Base-by-base conservation (phyloP, 2,113 vertebrate genomes). In the Nothobranchius furzeri region DNA sequence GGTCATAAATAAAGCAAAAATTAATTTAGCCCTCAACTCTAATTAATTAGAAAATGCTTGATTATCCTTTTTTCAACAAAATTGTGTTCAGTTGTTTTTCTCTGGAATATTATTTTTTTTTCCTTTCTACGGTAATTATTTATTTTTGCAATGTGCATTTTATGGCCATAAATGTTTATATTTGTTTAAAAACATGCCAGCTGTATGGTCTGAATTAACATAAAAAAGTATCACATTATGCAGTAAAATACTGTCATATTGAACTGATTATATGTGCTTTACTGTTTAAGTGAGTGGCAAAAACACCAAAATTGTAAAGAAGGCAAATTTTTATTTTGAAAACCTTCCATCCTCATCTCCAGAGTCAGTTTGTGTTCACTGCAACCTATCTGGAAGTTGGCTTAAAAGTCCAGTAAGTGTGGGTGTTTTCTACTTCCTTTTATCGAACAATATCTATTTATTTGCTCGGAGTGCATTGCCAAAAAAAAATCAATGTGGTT, bases 401-500 rank as follows among this genome's bases (percentile, higher is more conserved):
- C 25, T 71, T 62, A 45, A 5, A 24, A 2, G 0, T 53, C n/a
- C 15, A 60, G 36, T 64, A 62, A 15, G 46, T 35, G 11, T 75
- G 43, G 60, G 60, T 82, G 61, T 77, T 74, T 66, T 62, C 64
- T 75, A 77, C 72, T 74, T 78, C 77, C 71, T 73, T 82, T 68
- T 74, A 69, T 76, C 71, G 67, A 78, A 78, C 75, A 60, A 75
- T 88, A 88, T 90, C 87, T 72, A 35, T 88, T 80, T 84, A 84
- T 87, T 75, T 82, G 76, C 73, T 79, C 25, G 25, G 70, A 88
- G 86, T 73, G 81, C 81, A 79, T 67, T 78, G 69, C 59, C 64
- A 7, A 80, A 72, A 70, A 75, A 62, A 73, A 83, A 91, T 93
- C 90, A 14, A 93, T 92, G 84, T n/a, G 48, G 66, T 83, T 79